phyloP scores from a whole-genome alignment of 2,888 invertebrate species.

The Disparrhopalites patrizii region DNA sequence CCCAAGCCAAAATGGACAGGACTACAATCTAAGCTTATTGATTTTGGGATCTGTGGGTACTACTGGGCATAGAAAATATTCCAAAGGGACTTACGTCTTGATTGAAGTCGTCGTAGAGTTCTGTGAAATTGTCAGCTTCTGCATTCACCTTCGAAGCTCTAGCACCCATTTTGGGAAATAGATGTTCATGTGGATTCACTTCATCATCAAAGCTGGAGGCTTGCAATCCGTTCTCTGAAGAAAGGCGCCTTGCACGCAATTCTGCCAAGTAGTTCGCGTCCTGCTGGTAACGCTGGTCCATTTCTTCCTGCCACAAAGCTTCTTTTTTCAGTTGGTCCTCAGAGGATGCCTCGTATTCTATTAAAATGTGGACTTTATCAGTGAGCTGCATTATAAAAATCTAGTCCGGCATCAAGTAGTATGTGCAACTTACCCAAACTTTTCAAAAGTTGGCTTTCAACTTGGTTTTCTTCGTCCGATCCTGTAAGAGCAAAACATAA shows the following conservation, averaged over 20 bases:
- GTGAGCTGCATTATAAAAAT: too few species aligned
- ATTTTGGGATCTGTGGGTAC: neutral
- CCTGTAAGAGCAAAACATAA: constrained; percentile 18
- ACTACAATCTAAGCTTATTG: constrained; percentile 20
- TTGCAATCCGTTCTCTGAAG: constrained; percentile 35
- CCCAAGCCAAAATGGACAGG: constrained; percentile 21
- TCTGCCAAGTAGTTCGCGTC: constrained; percentile 60
- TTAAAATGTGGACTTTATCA: neutral
- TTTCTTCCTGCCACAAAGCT: constrained; percentile 57
- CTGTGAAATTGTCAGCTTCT: constrained; percentile 11
- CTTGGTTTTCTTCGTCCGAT: constrained; percentile 42
- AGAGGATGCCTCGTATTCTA: constrained; percentile 39
- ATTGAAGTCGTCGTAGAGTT: constrained; percentile 23
- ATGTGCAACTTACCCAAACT: constrained; percentile 32
- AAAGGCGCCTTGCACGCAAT: constrained; percentile 55
- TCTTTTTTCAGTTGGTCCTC: constrained; percentile 37
- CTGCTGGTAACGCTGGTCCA: constrained; percentile 59
- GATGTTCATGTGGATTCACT: neutral
- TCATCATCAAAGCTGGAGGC: neutral
- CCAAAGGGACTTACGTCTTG: constrained; percentile 2
- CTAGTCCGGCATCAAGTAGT: neutral
- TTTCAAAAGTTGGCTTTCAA: constrained; percentile 38
- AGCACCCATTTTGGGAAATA: neutral
- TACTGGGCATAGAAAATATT: neutral
- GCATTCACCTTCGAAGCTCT: neutral